Evolutionary conservation across 2,797 vertebrate species (phyloP), one percentile per base, ranked within the genome.

Genomic region (Chelon labrosus): DNA sequence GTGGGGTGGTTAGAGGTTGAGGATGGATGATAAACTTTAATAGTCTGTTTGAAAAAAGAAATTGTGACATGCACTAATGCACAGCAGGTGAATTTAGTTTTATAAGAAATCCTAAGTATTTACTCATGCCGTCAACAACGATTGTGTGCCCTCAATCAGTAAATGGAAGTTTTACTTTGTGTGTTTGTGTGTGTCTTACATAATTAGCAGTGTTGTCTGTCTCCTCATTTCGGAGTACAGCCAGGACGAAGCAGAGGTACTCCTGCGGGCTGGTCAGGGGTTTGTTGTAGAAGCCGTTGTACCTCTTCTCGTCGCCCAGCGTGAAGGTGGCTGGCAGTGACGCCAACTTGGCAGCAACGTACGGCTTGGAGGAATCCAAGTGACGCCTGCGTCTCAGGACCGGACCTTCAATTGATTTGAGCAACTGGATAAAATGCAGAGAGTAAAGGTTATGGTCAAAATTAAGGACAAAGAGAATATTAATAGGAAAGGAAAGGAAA

Each of bases 161-260:
- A 35, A 16, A 60, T 17, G 6, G 22, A 41, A 4, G 1, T 17
- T 44, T 17, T 12, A 56, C 20, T 58, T 10, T 39, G 20, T n/a
- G 38, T 16, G 5, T 69, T 44, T 37, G 51, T 25, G 67, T 54
- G 35, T 60, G 0, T 77, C 93, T 92, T 90, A 94, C 93, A 44
- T 93, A 92, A 82, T 91, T 93, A 54, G 89, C 71, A 27, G 84
- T 4, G 62, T 38, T 76, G 77, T 92, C 91, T 3, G 74, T 64
- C 38, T 80, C 89, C 25, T 96, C 91, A 25, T 96, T 94, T 75
- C 95, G 95, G 27, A 99, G 94, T 0, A 95, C 96, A 0, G 98
- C 98, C 75, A 99, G 93, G 69, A 99, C 96, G 0, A 99, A 99
- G 91, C 96, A 97, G 70, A 96, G 94, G 65, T 98, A 98, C 87